These are phyloP conservation scores for Lynx canadensis DNA, from an alignment of 2,113 vertebrate species.

Conservation along the genomic window DNA sequence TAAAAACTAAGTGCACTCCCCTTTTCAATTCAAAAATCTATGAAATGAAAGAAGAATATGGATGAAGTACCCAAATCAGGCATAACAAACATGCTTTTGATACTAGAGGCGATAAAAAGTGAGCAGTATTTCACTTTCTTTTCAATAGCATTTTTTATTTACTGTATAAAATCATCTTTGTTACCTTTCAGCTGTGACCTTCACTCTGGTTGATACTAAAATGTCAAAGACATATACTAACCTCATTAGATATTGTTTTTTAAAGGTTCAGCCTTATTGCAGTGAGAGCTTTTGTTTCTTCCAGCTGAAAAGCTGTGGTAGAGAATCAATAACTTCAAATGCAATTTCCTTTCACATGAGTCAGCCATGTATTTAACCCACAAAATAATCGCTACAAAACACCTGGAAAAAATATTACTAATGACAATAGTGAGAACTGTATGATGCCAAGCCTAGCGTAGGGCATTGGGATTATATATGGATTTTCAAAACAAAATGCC, in stretches of 20 bases:
- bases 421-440: neutral
- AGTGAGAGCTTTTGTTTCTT: neutral
- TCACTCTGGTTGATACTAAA: constrained; percentile 57
- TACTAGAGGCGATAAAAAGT: neutral
- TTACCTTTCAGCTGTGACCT: constrained; percentile 53
- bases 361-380: neutral
- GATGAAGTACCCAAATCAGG: neutral
- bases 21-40: neutral
- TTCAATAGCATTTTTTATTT: constrained; percentile 41
- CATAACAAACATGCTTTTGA: neutral
- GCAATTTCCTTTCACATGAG: neutral
- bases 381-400: neutral
- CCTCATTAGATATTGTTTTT: constrained; percentile 46
- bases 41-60: neutral
- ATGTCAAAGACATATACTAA: constrained; percentile 45
- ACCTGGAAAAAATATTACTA: neutral
- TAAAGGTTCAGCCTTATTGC: neutral
- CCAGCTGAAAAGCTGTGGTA: neutral
- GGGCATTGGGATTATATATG: neutral
- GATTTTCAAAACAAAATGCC: neutral
- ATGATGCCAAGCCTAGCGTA: neutral
- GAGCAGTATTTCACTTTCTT: constrained; percentile 10
- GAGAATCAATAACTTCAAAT: constrained; percentile 44
- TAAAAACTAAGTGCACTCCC: neutral
- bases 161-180: neutral